Conservation (phyloP, 2,113 vertebrate species). For the Tyrannus savana region DNA sequence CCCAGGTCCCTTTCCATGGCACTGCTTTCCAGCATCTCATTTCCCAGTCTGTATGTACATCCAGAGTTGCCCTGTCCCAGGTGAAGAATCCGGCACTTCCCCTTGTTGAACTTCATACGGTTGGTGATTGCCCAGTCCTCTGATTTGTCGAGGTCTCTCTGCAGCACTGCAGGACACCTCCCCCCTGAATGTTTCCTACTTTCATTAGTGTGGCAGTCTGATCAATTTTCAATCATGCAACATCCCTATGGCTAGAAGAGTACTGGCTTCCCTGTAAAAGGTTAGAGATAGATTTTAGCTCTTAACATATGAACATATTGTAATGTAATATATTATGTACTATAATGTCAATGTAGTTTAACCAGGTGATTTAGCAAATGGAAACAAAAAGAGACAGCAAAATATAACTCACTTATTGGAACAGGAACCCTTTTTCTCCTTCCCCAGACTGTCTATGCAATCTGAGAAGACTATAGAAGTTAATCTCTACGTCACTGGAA, state of each 20-base stretch:
- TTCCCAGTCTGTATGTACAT: neutral
- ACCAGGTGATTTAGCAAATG: neutral
- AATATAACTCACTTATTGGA: neutral
- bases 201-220: neutral
- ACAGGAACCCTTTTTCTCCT: neutral
- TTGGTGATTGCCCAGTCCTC: neutral
- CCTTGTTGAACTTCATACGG: neutral
- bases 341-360: neutral
- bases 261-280: neutral
- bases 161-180: accelerated
- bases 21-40: neutral
- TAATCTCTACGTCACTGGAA: neutral
- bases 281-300: neutral
- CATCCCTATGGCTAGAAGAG: neutral
- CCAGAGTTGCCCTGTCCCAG: neutral
- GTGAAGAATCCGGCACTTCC: neutral
- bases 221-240: neutral
- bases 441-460: neutral
- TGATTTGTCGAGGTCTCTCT: neutral
- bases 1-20: neutral
- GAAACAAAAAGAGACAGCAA: neutral
- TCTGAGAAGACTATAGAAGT: neutral
- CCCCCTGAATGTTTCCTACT: neutral
- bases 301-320: neutral
- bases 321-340: neutral